These are phyloP conservation scores for Fissipunctia ypsillon DNA, from an alignment of 2,888 invertebrate species.

Conservation along the genomic window DNA sequence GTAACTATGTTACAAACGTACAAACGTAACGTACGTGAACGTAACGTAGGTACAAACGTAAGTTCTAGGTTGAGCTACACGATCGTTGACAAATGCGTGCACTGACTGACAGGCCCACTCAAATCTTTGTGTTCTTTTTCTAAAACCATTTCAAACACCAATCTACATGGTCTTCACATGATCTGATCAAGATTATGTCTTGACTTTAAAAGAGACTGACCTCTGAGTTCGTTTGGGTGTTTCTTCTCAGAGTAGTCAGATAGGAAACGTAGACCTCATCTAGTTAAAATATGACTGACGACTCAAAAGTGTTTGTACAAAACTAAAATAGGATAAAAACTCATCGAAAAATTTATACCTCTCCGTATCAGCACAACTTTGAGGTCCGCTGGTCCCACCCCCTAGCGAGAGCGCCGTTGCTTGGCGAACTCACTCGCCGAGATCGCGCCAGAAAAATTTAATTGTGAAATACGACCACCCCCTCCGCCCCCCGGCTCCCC, in stretches of 20 bases:
- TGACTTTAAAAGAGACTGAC: no score
- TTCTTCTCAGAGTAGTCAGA: no score
- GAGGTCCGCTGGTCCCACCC: slow-evolving; percentile 74
- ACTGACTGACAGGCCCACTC: no score
- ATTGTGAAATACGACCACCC: slow-evolving; percentile 87
- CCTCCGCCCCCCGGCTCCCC: slow-evolving; percentile 55
- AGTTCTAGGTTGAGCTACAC: neutral
- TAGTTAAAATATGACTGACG: no score
- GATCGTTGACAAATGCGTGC: no score
- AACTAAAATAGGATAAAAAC: neutral
- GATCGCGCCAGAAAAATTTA: slow-evolving; percentile 89
- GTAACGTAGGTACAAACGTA: neutral
- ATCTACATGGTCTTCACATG: no score
- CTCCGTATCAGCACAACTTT: slow-evolving; percentile 69
- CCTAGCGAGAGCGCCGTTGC: slow-evolving; percentile 77
- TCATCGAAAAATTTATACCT: no score
- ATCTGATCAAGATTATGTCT: no score
- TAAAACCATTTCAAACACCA: no score
- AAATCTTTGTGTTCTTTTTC: no score
- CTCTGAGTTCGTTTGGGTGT: no score
- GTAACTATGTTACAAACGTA: neutral
- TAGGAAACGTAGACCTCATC: no score
- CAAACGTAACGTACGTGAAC: neutral
- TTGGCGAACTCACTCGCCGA: slow-evolving; percentile 84
- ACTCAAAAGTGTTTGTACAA: neutral